phyloP scores from a whole-genome alignment of 2,888 invertebrate species.

The Gryllus longicercus region DNA sequence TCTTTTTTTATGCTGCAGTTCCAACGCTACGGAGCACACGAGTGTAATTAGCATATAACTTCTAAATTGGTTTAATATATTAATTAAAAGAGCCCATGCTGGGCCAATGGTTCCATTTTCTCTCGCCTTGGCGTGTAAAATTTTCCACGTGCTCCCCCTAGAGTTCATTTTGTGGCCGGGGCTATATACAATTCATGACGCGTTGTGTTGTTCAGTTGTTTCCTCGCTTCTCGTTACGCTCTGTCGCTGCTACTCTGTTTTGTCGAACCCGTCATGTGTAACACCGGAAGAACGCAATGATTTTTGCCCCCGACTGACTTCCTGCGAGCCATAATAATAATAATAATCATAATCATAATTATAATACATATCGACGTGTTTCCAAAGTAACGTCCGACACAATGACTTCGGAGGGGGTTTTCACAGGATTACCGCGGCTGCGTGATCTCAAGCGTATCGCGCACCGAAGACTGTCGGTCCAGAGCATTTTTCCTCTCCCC shows the following conservation, averaged over 20 bases:
- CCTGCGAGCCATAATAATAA: constrained; percentile 27
- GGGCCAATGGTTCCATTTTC: constrained; percentile 3
- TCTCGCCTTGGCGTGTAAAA: constrained; percentile 17
- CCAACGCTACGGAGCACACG: background rate
- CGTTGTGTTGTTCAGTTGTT: constrained; percentile 34
- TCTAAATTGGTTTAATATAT: constrained; percentile 11
- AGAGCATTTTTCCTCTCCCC: constrained; percentile 7
- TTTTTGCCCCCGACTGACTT: constrained; percentile 41
- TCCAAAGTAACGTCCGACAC: constrained; percentile 9
- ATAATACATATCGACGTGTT: constrained; percentile 6
- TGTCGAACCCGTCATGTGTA: constrained; percentile 40
- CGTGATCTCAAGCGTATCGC: background rate
- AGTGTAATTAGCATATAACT: constrained; percentile 1
- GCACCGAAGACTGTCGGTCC: background rate
- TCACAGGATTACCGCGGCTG: background rate
- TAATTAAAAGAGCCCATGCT: constrained; percentile 11
- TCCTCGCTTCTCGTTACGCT: constrained; percentile 38
- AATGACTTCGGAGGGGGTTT: background rate
- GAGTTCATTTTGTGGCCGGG: background rate
- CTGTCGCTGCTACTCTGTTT: constrained; percentile 39
- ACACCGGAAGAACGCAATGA: constrained; percentile 43
- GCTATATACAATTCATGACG: constrained; percentile 22
- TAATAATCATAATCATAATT: background rate
- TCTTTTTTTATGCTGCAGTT: background rate
- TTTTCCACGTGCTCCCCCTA: constrained; percentile 20